A percentile compares a stretch with the other conserved stretches of the same genome.
phyloP scores from a whole-genome alignment of 2,888 invertebrate genomes.

The Anthrax anthrax region DNA sequence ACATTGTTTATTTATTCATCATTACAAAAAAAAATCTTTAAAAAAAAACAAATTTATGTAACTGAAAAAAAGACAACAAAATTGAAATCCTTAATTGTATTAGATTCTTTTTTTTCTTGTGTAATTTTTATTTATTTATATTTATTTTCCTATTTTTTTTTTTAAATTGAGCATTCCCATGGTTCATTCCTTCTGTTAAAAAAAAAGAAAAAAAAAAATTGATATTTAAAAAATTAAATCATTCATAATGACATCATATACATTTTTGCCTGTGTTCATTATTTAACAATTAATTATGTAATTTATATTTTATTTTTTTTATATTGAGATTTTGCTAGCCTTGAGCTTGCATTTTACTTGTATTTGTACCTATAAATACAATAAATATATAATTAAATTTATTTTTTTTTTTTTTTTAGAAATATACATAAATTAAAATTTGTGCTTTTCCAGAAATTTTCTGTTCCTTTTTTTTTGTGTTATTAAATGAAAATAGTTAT shows the following conservation, averaged over 20 bases:
- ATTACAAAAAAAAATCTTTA: too few relatives aligned
- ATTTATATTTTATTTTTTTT: not conserved
- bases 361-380: too few relatives aligned
- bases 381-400: too few relatives aligned
- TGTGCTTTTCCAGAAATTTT: too few relatives aligned
- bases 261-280: conserved; percentile 3
- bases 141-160: not conserved
- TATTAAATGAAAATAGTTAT: too few relatives aligned
- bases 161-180: too few relatives aligned
- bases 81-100: not conserved
- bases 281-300: not conserved
- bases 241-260: not conserved
- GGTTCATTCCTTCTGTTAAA: not conserved
- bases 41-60: too few relatives aligned
- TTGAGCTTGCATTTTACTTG: conserved; percentile 21
- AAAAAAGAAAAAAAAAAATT: not conserved
- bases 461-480: too few relatives aligned
- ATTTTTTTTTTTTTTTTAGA: conserved; percentile 24
- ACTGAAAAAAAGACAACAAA: too few relatives aligned
- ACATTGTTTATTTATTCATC: conserved; percentile 6
- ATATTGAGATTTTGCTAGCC: conserved; percentile 5
- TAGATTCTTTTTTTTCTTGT: not conserved
- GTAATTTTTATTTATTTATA: not conserved
- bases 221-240: too few relatives aligned
- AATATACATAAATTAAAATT: too few relatives aligned